Evolutionary conservation across 2,888 invertebrate genomes (phyloP).

Genomic region (Anodontia alba): DNA sequence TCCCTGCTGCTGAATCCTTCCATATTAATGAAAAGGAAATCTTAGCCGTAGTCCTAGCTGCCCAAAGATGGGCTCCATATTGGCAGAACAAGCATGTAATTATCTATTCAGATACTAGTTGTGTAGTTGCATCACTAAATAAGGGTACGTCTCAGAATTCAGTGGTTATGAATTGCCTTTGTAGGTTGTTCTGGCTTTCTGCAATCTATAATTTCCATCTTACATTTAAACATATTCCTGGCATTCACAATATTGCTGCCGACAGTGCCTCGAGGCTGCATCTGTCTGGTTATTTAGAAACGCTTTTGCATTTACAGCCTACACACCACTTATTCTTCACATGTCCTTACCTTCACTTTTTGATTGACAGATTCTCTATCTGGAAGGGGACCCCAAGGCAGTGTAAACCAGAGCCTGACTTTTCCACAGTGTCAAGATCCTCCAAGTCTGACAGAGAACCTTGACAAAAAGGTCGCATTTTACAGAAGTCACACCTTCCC

Average conservation of each 20-base stretch:
- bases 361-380: background rate
- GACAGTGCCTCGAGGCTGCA: no score
- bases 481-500: background rate
- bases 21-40: no score
- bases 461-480: conserved; percentile 3
- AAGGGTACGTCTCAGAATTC: no score
- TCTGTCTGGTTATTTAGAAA: no score
- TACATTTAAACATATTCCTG: no score
- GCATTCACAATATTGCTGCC: no score
- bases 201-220: no score
- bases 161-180: no score
- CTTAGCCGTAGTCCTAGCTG: background rate
- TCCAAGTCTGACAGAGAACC: conserved; percentile 1
- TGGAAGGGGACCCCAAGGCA: background rate
- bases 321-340: background rate
- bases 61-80: background rate
- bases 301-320: background rate
- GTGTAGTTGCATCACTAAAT: conserved; percentile 4
- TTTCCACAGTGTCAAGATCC: background rate
- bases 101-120: background rate
- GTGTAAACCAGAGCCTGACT: background rate
- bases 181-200: no score
- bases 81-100: conserved; percentile 3
- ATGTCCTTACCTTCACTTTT: conserved; percentile 8
- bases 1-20: background rate